Base-by-base conservation (phyloP, 1,140 invertebrate species). In the Mya arenaria region DNA sequence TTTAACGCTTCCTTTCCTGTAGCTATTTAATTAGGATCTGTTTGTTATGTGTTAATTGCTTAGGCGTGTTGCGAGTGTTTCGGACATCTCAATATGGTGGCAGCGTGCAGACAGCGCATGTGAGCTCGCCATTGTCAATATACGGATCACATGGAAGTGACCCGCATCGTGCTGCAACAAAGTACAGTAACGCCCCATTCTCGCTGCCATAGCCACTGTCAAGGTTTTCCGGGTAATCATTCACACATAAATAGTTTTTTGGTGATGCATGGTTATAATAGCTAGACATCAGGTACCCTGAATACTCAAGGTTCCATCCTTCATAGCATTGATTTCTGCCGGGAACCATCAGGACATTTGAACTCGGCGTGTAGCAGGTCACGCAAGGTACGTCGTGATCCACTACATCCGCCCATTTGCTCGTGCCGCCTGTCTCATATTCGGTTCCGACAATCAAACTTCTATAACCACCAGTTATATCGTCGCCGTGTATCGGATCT, bases 371-470 rank as follows among this genome's bases (percentile, higher is more conserved):
- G 25, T 44, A 39, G 28, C 74, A 78, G 8, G 66, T 41, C 1
- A 30, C 37, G 37, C 74, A 78, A 19, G 74, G 74, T 4, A 55
- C 74, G 17, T 78, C 56, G 17, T 82, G 66, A 58, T 79, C 56
- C 15, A 66, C 5, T 1, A 85, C 37, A 15, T 62, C 17, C 0
- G 15, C 62, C 39, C 34, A 60, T 44, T 15, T 72, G 95, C 95
- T 87, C 19, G 94, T 92, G 1, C 95, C 95, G 80, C 95, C n/a
- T 4, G 65, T 68, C 55, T 83, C 55, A 63, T 86, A 86, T 66
- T 86, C 85, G 4, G 77, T 77, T 17, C 86, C 86, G 58, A 82
- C 80, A 4, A 37, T 79, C 15, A 87, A 4, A 37, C 65, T 39
- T 1, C 48, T 36, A n/a, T 34, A n/a, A 36, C 25, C 10, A 48